These are phyloP conservation scores for Probosciger aterrimus DNA, from an alignment of 2,113 vertebrate species.

Conservation along the genomic window DNA sequence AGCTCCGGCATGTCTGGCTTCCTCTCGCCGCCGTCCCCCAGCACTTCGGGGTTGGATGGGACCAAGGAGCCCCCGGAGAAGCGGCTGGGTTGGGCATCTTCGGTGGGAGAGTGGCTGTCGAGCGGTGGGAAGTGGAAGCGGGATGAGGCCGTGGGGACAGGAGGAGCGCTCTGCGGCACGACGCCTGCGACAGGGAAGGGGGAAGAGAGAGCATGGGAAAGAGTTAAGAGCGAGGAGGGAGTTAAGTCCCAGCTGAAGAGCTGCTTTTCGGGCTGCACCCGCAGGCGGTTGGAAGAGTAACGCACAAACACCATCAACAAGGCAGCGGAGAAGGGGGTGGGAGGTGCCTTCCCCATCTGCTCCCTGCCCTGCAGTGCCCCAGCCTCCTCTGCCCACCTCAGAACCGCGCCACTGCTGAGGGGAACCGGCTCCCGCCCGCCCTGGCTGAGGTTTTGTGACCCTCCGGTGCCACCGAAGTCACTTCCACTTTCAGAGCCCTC, in stretches of 20 bases:
- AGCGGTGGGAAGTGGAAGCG: conserved; percentile 75
- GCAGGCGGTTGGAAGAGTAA: not conserved
- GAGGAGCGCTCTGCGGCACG: conserved; percentile 79
- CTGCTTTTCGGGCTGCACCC: not conserved
- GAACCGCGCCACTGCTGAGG: too few relatives aligned
- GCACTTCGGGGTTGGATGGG: not conserved
- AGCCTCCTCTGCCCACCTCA: not conserved
- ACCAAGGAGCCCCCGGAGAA: conserved; percentile 35
- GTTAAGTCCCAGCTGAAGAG: not conserved
- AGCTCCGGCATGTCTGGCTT: conserved; percentile 39
- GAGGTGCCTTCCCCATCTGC: not conserved
- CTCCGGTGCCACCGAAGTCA: not conserved
- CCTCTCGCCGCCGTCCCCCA: conserved; percentile 5
- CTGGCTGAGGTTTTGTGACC: not conserved
- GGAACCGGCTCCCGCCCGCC: not conserved
- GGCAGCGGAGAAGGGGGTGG: not conserved
- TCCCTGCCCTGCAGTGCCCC: not conserved
- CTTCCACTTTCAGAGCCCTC: not conserved
- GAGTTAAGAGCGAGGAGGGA: not conserved
- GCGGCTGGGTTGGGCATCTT: conserved; percentile 41
- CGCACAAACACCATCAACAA: not conserved
- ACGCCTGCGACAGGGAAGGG: conserved; percentile 36
- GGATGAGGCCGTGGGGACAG: conserved; percentile 75
- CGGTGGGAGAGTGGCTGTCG: conserved; percentile 68
- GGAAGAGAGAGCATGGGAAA: not conserved